phyloP scores from a whole-genome alignment of 1,140 invertebrate species.

The Zaprionus ghesquierei region DNA sequence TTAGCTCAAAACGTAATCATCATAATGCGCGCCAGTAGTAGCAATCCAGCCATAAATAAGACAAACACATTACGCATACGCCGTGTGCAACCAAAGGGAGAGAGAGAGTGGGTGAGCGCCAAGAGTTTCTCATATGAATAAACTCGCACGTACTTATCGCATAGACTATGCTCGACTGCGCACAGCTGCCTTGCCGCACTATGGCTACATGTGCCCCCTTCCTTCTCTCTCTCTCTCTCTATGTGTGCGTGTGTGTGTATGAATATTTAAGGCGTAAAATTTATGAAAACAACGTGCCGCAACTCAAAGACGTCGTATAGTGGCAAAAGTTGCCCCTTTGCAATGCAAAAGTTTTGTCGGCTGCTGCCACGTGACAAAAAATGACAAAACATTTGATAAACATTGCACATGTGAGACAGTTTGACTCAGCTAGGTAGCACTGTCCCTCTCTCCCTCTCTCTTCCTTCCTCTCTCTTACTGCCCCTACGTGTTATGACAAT shows the following conservation, averaged over 20 bases:
- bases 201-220: neutral
- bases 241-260: slow-evolving; percentile 37
- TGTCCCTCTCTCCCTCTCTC: neutral
- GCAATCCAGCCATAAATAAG: slow-evolving; percentile 73
- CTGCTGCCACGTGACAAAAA: slow-evolving; percentile 68
- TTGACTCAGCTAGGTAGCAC: neutral
- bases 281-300: slow-evolving; percentile 78
- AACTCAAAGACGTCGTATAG: slow-evolving; percentile 40
- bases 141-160: slow-evolving; percentile 79
- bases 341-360: slow-evolving; percentile 60
- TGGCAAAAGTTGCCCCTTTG: slow-evolving; percentile 51
- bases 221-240: slow-evolving; percentile 1
- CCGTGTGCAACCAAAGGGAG: slow-evolving; percentile 28
- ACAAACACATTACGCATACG: slow-evolving; percentile 75
- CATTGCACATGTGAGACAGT: slow-evolving; percentile 65
- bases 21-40: slow-evolving; percentile 66
- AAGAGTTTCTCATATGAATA: slow-evolving; percentile 71
- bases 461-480: too few species aligned
- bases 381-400: slow-evolving; percentile 77
- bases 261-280: slow-evolving; percentile 77
- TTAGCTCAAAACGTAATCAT: slow-evolving; percentile 76
- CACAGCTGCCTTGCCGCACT: slow-evolving; percentile 59
- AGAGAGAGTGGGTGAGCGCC: neutral
- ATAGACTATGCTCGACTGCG: slow-evolving; percentile 76
- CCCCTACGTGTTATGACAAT: slow-evolving; percentile 65